Evolutionary conservation across 2,888 invertebrate genomes (phyloP).

Genomic region (Thymelicus lineola): DNA sequence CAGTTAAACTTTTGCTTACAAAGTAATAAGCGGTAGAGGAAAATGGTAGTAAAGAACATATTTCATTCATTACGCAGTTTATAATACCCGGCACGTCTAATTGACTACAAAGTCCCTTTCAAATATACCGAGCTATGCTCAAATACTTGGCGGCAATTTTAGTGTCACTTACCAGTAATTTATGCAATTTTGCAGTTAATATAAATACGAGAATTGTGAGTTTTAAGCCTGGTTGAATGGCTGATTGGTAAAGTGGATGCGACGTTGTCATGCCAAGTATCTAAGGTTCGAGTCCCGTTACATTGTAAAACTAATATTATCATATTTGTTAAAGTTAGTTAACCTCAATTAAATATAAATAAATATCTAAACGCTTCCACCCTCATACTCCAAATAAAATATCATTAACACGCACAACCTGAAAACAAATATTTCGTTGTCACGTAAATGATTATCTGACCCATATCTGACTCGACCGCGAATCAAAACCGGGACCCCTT

Average conservation of each 20-base stretch:
- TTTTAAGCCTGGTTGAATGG: constrained; percentile 20
- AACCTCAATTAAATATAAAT: no score
- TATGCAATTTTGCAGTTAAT: constrained; percentile 36
- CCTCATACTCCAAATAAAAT: no score
- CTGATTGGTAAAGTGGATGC: constrained; percentile 24
- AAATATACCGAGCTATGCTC: constrained; percentile 45
- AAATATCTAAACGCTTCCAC: no score
- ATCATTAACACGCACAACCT: no score
- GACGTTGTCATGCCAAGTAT: constrained; percentile 22
- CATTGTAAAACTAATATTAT: constrained; percentile 2
- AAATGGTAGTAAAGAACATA: constrained; percentile 11
- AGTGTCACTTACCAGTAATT: constrained; percentile 38
- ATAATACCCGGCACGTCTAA: constrained; percentile 45
- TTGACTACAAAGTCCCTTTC: constrained; percentile 52
- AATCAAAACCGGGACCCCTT: no score
- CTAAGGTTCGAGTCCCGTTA: constrained; percentile 21
- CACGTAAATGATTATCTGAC: no score
- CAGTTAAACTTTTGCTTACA: no score
- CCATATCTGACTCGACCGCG: no score
- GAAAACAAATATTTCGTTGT: no score
- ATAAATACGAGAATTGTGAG: constrained; percentile 34
- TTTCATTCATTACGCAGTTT: constrained; percentile 29
- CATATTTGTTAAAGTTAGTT: no score
- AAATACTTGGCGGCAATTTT: constrained; percentile 42
- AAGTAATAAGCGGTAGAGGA: not conserved